phyloP scores from a whole-genome alignment of 2,888 invertebrate species.

The Odontocolon sp. region DNA sequence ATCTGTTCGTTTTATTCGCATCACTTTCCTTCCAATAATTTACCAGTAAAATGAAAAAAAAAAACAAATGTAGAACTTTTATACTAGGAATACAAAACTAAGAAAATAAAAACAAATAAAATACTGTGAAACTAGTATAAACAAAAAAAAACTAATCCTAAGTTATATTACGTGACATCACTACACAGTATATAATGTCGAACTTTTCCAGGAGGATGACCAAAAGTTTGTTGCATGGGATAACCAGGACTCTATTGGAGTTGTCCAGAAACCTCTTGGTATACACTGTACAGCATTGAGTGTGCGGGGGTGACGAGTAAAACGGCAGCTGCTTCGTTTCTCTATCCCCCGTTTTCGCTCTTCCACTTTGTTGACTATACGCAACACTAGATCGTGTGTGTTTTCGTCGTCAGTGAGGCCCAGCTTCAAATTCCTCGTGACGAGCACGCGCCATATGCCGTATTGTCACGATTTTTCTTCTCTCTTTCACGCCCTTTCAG shows the following conservation, averaged over 20 bases:
- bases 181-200: background rate
- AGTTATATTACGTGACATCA: too few relatives aligned
- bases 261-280: conserved; percentile 18
- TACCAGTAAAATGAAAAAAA: too few relatives aligned
- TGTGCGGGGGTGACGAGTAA: conserved; percentile 11
- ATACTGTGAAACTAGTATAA: too few relatives aligned
- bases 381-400: conserved; percentile 66
- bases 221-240: conserved; percentile 9
- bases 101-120: too few relatives aligned
- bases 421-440: conserved; percentile 44
- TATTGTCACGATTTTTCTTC: conserved; percentile 63
- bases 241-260: conserved; percentile 17
- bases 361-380: conserved; percentile 8
- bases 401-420: conserved; percentile 40
- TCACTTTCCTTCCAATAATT: too few relatives aligned
- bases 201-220: too few relatives aligned
- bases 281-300: background rate
- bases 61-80: too few relatives aligned
- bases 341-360: conserved; percentile 22
- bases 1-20: too few relatives aligned
- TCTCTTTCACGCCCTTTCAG: conserved; percentile 24
- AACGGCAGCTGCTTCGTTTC: conserved; percentile 46
- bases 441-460: conserved; percentile 70
- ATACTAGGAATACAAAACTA: too few relatives aligned
- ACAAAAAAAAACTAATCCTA: too few relatives aligned